A percentile compares a stretch with the other conserved stretches of the same genome.
Evolutionary conservation across 2,797 vertebrate genomes (phyloP).

Genomic region (Fratercula arctica): DNA sequence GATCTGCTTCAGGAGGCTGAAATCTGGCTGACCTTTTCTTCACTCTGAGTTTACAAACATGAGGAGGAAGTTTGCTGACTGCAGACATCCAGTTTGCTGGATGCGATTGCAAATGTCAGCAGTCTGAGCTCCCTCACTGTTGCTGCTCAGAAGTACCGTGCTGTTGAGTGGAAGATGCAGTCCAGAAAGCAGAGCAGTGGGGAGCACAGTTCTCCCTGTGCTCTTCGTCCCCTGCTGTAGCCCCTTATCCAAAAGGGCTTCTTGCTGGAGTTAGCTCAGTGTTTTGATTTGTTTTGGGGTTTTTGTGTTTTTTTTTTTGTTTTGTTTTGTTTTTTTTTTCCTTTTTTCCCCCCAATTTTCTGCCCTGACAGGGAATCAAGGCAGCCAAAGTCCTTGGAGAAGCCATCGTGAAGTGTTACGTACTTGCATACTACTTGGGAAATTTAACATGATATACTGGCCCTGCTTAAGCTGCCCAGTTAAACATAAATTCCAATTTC

Average conservation of each 20-base stretch:
- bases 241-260: neutral
- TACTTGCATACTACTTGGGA: neutral
- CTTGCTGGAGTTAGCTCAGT: neutral
- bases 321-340: too few species aligned
- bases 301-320: neutral
- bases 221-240: neutral
- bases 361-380: neutral
- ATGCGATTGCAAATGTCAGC: neutral
- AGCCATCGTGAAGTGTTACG: neutral
- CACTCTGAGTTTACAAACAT: constrained; percentile 28
- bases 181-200: accelerated
- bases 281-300: too few species aligned
- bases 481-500: neutral
- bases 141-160: neutral
- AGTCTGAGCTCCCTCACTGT: neutral
- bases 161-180: neutral
- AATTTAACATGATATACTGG: neutral
- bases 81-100: neutral
- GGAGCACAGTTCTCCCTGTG: neutral
- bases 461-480: neutral
- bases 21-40: constrained; percentile 49
- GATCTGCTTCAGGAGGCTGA: neutral
- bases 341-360: neutral
- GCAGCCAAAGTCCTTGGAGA: neutral
- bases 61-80: constrained; percentile 16